These are phyloP conservation scores for Cyrtodaria siliqua DNA, from an alignment of 2,888 invertebrate species.

Conservation along the genomic window DNA sequence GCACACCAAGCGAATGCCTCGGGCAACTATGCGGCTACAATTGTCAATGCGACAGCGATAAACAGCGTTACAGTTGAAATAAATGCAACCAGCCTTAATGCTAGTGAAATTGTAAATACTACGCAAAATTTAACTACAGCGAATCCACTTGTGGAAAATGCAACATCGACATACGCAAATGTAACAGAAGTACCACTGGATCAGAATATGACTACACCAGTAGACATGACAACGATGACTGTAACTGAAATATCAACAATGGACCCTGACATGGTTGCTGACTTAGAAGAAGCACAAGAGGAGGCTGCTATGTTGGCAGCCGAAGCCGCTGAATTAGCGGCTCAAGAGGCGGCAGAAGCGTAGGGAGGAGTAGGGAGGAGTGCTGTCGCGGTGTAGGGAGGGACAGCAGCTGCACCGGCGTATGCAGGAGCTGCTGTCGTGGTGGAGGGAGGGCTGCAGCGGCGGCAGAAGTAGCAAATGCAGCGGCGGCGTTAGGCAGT, in stretches of 20 bases:
- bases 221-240: slow-evolving; percentile 7
- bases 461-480: slow-evolving; percentile 6
- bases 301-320: slow-evolving; percentile 41
- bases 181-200: too few species aligned
- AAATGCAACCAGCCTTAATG: too few species aligned
- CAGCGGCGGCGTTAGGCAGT: not conserved
- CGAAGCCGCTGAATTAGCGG: slow-evolving; percentile 32
- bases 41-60: too few species aligned
- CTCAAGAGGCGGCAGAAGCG: not conserved
- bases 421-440: too few species aligned
- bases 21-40: too few species aligned
- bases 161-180: slow-evolving; percentile 3
- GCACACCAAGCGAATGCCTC: too few species aligned
- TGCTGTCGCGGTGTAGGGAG: too few species aligned
- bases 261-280: slow-evolving; percentile 48
- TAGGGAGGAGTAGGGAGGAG: too few species aligned
- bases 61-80: too few species aligned
- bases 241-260: slow-evolving; percentile 29
- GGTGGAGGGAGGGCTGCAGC: not conserved
- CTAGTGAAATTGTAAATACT: too few species aligned
- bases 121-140: not conserved
- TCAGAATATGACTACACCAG: not conserved
- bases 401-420: too few species aligned
- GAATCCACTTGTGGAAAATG: not conserved
- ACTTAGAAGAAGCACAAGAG: slow-evolving; percentile 38